phyloP scores from a whole-genome alignment of 2,113 vertebrate species.

The Saguinus imperator region DNA sequence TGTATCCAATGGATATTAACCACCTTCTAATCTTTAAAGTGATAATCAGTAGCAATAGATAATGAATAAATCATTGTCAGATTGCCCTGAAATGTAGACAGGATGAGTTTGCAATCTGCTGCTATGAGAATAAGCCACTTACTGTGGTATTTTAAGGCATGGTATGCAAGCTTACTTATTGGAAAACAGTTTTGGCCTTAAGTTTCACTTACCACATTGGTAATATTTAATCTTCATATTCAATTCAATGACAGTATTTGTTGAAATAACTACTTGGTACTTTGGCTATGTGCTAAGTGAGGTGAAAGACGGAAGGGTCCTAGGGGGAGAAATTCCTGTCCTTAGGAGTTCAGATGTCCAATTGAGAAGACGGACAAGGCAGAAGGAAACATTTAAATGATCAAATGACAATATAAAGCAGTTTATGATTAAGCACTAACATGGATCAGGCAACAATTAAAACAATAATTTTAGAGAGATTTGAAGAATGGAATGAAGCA shows the following conservation, averaged over 20 bases:
- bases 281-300: not conserved
- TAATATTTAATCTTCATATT: not conserved
- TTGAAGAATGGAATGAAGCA: not conserved
- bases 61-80: not conserved
- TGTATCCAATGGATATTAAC: not conserved
- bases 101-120: not conserved
- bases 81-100: not conserved
- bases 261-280: not conserved
- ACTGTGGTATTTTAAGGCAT: not conserved
- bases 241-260: not conserved
- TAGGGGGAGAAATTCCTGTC: not conserved
- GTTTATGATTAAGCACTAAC: not conserved
- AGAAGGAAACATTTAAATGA: not conserved
- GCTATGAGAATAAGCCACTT: not conserved
- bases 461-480: not conserved
- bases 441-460: not conserved
- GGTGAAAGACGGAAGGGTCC: not conserved
- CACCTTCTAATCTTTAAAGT: not conserved
- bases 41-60: not conserved
- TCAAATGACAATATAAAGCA: not conserved
- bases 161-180: not conserved
- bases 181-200: not conserved
- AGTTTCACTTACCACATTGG: not conserved
- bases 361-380: not conserved
- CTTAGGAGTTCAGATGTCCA: not conserved